Evolutionary conservation across 2,888 invertebrate species (phyloP), one percentile per base, ranked within the genome.

Genomic region (Beris chalybata): DNA sequence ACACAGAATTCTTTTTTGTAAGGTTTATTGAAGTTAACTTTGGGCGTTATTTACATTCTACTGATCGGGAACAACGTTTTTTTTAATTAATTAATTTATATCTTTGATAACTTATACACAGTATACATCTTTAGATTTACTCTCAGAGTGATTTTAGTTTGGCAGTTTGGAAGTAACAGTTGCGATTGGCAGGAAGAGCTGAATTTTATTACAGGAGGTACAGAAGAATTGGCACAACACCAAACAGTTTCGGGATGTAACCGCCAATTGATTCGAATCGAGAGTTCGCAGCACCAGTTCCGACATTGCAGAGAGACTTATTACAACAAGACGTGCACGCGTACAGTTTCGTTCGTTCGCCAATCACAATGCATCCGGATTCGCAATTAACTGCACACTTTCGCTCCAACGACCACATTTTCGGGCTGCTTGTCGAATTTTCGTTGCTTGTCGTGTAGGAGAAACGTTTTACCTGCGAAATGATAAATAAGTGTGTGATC

Each of bases 241-340:
- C 38, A 15, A 32, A 1, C 12, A 31, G 22, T 38, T 38, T 61
- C n/a, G 32, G 52, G 11, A 52, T 13, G 15, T 61, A 38, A 5
- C 32, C 13, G n/a, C 31, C 32, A 22, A 61, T n/a, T n/a, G 50
- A 30, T 7, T 31, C 15, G 2, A 50, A 29, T 5, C 50, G n/a
- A 9, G 61, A 61, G 9, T 32, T 29, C 4, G 48, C 61, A 2
- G 61, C 9, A 11, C 83, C 83, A 55, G 87, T 90, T 13, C 91
- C 93, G 47, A 85, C 85, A 78, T 94, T 94, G 81, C 94, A 94
- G 5, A 89, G 84, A 4, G 89, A 87, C 9, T 86, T 85, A 71
- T 88, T 88, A 78, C 94, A 94, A 76, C 94, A 94, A 0, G 91
- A 89, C 0, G 92, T 93, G 78, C 94, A 94, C 12, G 93, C 91